These are phyloP conservation scores for Acanthurus tractus DNA, from an alignment of 2,797 vertebrate species.

Conservation along the genomic window DNA sequence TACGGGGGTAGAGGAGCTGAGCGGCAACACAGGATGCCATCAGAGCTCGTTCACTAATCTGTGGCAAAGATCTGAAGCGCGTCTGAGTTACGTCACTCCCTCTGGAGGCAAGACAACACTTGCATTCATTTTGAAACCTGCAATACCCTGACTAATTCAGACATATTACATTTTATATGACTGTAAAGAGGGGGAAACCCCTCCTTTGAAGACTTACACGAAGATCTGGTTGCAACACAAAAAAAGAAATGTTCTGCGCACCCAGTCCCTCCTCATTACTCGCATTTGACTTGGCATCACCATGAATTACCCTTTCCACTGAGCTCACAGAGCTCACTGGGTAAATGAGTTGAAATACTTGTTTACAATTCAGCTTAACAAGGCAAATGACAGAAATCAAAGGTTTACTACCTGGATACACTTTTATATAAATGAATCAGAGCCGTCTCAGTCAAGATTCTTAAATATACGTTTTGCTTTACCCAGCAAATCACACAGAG, in stretches of 20 bases:
- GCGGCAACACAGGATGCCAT: slow-evolving; percentile 43
- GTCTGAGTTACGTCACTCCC: slow-evolving; percentile 68
- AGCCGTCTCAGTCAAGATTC: slow-evolving; percentile 19
- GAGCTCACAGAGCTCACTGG: slow-evolving; percentile 24
- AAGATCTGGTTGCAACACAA: slow-evolving; percentile 70
- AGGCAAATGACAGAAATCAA: slow-evolving; percentile 16
- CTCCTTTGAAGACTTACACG: slow-evolving; percentile 60
- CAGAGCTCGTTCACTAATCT: slow-evolving; percentile 69
- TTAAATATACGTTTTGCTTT: slow-evolving; percentile 23
- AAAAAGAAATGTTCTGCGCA: slow-evolving; percentile 37
- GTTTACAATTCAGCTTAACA: slow-evolving; percentile 40
- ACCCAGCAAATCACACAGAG: background rate
- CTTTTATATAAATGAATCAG: slow-evolving; percentile 29
- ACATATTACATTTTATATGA: slow-evolving; percentile 80
- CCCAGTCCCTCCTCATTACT: slow-evolving; percentile 55
- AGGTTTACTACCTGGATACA: slow-evolving; percentile 6
- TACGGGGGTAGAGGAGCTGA: slow-evolving; percentile 16
- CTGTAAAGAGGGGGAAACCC: slow-evolving; percentile 70
- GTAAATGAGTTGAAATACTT: slow-evolving; percentile 30
- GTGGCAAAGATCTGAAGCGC: slow-evolving; percentile 74
- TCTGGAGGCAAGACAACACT: slow-evolving; percentile 73
- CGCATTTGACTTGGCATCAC: slow-evolving; percentile 31
- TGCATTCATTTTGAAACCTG: slow-evolving; percentile 75
- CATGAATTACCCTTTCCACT: slow-evolving; percentile 54
- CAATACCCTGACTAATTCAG: slow-evolving; percentile 76